Conservation (phyloP, 2,113 vertebrate species). For the Pseudopodoces humilis region DNA sequence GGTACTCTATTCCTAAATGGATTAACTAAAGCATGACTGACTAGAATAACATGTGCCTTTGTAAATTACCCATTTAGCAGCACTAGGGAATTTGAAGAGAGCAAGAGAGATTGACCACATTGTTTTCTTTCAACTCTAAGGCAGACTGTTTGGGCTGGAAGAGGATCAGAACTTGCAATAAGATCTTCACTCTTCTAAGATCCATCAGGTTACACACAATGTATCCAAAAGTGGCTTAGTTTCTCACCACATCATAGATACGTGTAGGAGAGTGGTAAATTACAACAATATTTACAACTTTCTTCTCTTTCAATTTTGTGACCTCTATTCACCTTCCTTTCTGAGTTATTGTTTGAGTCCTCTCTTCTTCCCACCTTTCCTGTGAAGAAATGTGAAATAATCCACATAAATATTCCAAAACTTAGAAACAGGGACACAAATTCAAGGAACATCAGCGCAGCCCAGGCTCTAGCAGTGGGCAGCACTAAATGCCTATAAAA, state of each 20-base stretch:
- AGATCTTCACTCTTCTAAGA: background rate
- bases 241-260: background rate
- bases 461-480: background rate
- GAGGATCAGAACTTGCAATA: background rate
- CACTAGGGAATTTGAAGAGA: background rate
- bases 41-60: background rate
- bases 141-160: background rate
- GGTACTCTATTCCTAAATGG: background rate
- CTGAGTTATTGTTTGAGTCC: background rate
- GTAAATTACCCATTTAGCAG: background rate
- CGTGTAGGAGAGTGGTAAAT: background rate
- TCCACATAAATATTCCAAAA: background rate
- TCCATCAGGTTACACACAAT: background rate
- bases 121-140: background rate
- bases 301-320: background rate
- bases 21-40: background rate
- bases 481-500: slow-evolving; percentile 4
- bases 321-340: background rate
- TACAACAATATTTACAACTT: background rate
- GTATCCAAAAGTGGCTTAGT: background rate
- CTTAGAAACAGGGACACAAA: background rate
- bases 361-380: background rate
- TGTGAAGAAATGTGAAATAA: background rate
- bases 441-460: background rate
- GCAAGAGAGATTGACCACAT: background rate